phyloP scores from a whole-genome alignment of 2,797 vertebrate species.

The Sciurus carolinensis region DNA sequence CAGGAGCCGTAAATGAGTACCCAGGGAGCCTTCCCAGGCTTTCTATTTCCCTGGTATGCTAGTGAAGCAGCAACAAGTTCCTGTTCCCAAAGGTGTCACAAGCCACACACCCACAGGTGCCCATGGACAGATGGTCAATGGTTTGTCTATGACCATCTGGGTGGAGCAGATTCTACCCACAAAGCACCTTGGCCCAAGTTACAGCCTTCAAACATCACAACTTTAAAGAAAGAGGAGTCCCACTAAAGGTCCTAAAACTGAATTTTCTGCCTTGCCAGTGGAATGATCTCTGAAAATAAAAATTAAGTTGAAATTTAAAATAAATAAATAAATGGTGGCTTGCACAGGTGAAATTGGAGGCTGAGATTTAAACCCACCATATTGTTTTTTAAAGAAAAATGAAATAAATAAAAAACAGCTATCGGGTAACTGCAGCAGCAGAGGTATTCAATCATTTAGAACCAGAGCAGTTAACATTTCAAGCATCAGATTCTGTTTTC shows the following conservation, averaged over 20 bases:
- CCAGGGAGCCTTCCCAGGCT: background rate
- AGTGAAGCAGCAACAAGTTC: background rate
- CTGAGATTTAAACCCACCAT: constrained; percentile 39
- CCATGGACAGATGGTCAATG: background rate
- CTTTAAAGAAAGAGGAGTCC: background rate
- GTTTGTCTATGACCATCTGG: background rate
- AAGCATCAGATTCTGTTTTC: constrained; percentile 20
- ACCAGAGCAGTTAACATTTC: background rate
- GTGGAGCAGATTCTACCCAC: background rate
- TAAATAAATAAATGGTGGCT: constrained; percentile 39
- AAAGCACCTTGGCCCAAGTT: background rate
- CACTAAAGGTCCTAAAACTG: background rate
- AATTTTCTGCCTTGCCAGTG: background rate
- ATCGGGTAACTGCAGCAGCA: background rate
- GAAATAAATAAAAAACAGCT: background rate
- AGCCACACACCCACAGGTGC: background rate
- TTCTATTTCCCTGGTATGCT: background rate
- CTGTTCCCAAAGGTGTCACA: background rate
- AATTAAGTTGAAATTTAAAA: constrained; percentile 1
- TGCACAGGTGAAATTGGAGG: background rate
- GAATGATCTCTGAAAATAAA: background rate
- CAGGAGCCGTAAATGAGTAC: background rate
- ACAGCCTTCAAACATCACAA: background rate
- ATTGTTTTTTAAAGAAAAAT: background rate
- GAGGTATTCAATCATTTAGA: background rate